Percentiles rank a stretch among this genome's conserved stretches.
These are phyloP conservation scores for Onychomys arenicola DNA, from an alignment of 2,797 vertebrate genomes.

Conservation along the genomic window DNA sequence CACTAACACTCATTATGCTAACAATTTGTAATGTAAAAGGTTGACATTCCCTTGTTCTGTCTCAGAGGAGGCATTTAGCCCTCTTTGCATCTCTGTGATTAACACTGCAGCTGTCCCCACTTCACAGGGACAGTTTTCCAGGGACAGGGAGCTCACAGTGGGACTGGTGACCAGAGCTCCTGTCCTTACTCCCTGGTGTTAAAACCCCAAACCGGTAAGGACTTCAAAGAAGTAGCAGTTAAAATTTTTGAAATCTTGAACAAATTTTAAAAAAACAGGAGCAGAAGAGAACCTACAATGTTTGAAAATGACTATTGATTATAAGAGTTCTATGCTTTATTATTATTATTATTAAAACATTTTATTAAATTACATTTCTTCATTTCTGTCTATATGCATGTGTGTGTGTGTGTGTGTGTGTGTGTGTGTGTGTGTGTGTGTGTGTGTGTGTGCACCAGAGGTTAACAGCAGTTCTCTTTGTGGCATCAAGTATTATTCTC, in stretches of 20 bases:
- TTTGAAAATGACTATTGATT: not conserved
- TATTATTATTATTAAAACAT: not conserved
- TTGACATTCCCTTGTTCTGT: not conserved
- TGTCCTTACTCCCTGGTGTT: not conserved
- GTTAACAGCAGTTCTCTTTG: not conserved
- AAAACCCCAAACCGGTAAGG: not conserved
- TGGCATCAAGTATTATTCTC: not conserved
- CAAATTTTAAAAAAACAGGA: not conserved
- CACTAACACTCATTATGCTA: constrained; percentile 9
- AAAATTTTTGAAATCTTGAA: not conserved
- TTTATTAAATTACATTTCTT: not conserved
- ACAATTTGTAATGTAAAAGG: constrained; percentile 10
- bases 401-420: not conserved
- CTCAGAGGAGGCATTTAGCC: not conserved
- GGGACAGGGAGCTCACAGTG: not conserved
- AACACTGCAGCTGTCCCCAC: not conserved
- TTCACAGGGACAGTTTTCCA: not conserved
- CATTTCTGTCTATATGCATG: not conserved
- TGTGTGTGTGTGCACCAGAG: not conserved
- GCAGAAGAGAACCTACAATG: not conserved
- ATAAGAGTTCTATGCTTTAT: not conserved
- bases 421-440: not conserved
- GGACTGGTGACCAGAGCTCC: not conserved
- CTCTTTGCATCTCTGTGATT: not conserved
- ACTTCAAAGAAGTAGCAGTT: not conserved